Evolutionary conservation across 2,797 vertebrate species (phyloP).

Genomic region (Pristis pectinata): DNA sequence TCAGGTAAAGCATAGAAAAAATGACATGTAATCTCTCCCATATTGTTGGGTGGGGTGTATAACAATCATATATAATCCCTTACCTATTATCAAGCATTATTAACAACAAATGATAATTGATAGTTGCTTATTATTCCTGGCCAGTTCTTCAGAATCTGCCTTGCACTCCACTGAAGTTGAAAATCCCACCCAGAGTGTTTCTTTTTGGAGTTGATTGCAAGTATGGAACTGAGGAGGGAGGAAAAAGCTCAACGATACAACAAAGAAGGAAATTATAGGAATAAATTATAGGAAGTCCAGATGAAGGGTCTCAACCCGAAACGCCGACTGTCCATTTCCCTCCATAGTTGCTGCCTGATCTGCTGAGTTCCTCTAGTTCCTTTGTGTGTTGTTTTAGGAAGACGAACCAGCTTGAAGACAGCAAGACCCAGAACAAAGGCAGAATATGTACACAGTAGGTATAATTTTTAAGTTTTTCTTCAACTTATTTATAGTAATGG

Average conservation of each 20-base stretch:
- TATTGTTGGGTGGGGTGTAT: background rate
- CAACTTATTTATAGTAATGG: background rate
- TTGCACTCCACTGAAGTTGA: no score
- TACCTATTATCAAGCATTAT: background rate
- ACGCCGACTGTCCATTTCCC: no score
- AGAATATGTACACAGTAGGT: background rate
- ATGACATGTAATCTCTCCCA: background rate
- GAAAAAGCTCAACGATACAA: background rate
- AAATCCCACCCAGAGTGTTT: background rate
- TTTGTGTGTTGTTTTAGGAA: background rate
- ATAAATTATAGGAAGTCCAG: background rate
- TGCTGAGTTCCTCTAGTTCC: no score
- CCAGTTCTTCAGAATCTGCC: background rate
- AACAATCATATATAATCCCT: background rate
- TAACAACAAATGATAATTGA: no score
- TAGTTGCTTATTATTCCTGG: no score
- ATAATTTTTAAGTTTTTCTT: background rate
- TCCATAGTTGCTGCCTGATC: no score
- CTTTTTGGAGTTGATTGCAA: background rate
- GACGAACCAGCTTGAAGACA: background rate
- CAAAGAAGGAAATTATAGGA: background rate
- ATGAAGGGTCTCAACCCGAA: no score
- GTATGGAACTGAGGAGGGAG: background rate
- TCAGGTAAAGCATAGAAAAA: background rate
- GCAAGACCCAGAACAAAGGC: background rate